A percentile compares a stretch with the other conserved stretches of the same genome.
phyloP scores from a whole-genome alignment of 1,140 invertebrate genomes.

The Carcinoscorpius rotundicauda region DNA sequence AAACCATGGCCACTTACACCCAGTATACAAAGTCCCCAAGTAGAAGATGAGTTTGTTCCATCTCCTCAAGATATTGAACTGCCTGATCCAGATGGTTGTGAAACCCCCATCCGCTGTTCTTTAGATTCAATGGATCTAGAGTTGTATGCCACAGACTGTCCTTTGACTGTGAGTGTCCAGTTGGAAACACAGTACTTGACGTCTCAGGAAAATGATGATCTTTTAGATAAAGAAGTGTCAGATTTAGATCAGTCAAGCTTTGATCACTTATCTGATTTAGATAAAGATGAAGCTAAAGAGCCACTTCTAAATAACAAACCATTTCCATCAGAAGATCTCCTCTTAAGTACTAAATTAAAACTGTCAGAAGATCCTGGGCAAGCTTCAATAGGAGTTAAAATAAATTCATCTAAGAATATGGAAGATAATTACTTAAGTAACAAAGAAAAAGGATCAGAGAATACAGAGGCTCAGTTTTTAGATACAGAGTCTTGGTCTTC shows the following conservation, averaged over 20 bases:
- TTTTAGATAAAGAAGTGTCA: constrained; percentile 21
- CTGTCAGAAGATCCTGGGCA: no score
- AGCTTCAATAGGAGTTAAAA: no score
- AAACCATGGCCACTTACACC: neutral
- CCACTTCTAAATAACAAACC: no score
- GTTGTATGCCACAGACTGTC: constrained; percentile 18
- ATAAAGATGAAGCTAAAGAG: no score
- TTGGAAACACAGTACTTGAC: constrained; percentile 21
- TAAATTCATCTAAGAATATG: no score
- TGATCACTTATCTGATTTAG: no score
- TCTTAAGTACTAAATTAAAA: no score
- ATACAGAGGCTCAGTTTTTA: no score
- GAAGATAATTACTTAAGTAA: no score
- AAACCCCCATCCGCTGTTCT: constrained; percentile 11
- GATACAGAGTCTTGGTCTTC: no score
- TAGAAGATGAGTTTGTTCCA: constrained; percentile 20
- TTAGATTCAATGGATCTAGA: constrained; percentile 20
- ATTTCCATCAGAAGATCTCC: no score
- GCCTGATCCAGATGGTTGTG: constrained; percentile 25
- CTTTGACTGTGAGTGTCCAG: constrained; percentile 21
- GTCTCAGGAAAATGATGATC: constrained; percentile 26
- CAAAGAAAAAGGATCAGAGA: no score
- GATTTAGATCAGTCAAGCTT: neutral
- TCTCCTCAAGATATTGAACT: constrained; percentile 24
- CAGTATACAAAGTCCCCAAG: constrained; percentile 9